These are phyloP conservation scores for Siphlonurus alternatus DNA, from an alignment of 2,888 invertebrate genomes.

Conservation along the genomic window DNA sequence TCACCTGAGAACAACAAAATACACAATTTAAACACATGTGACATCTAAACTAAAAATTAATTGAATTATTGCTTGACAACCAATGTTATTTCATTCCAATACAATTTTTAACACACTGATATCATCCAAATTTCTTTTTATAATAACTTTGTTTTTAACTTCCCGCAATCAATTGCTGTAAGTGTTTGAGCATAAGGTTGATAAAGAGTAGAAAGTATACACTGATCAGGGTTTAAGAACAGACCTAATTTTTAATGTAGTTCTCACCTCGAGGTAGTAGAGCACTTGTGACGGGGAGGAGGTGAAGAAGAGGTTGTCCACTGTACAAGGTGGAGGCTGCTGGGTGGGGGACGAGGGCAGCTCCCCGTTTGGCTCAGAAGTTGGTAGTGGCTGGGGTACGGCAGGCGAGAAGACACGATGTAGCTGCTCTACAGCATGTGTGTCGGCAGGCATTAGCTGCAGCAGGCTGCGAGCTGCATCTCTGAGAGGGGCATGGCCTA, in stretches of 20 bases:
- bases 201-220: too few relatives aligned
- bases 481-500: slow-evolving; percentile 60
- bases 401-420: slow-evolving; percentile 25
- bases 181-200: too few relatives aligned
- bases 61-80: neutral
- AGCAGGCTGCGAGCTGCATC: slow-evolving; percentile 69
- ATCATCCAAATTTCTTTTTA: too few relatives aligned
- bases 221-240: too few relatives aligned
- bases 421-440: slow-evolving; percentile 41
- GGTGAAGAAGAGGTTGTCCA: slow-evolving; percentile 49
- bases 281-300: slow-evolving; percentile 56
- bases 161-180: too few relatives aligned
- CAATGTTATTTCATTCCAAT: neutral
- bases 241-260: too few relatives aligned
- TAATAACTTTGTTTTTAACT: too few relatives aligned
- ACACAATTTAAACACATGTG: slow-evolving; percentile 16
- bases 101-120: too few relatives aligned
- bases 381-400: neutral
- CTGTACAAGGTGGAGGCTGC: slow-evolving; percentile 24
- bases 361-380: neutral
- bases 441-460: slow-evolving; percentile 64
- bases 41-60: slow-evolving; percentile 1
- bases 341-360: neutral
- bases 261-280: slow-evolving; percentile 56
- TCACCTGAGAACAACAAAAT: too few relatives aligned